These are phyloP conservation scores for Peromyscus maniculatus DNA, from an alignment of 2,113 vertebrate genomes.

Conservation along the genomic window DNA sequence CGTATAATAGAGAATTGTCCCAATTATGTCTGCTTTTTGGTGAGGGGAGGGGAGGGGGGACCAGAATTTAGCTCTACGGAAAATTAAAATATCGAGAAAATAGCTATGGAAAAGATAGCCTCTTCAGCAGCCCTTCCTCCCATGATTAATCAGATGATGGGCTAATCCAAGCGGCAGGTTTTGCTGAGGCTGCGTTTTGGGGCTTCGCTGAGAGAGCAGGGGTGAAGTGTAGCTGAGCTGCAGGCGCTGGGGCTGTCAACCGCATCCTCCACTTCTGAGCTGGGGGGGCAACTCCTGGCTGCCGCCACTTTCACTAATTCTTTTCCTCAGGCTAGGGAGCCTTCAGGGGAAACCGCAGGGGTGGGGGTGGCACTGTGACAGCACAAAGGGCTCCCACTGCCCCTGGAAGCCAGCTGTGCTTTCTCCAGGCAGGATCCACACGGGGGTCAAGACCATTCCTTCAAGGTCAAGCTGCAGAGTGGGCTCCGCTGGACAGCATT, in stretches of 20 bases:
- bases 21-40: neutral
- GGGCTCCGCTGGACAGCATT: fast-evolving
- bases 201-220: neutral
- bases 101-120: neutral
- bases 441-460: neutral
- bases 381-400: fast-evolving
- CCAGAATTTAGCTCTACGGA: neutral
- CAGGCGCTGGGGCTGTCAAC: neutral
- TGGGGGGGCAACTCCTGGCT: neutral
- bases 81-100: neutral
- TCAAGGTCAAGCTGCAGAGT: neutral
- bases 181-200: neutral
- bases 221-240: neutral
- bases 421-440: fast-evolving
- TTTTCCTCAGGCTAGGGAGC: neutral
- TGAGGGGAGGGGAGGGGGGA: neutral
- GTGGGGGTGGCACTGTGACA: fast-evolving
- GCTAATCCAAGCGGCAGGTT: neutral
- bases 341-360: neutral
- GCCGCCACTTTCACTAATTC: neutral
- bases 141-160: neutral
- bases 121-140: neutral
- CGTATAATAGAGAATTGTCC: neutral
- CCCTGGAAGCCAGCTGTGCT: fast-evolving
- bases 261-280: neutral